phyloP scores from a whole-genome alignment of 1,140 invertebrate genomes.

The Protaetia brevitarsis region DNA sequence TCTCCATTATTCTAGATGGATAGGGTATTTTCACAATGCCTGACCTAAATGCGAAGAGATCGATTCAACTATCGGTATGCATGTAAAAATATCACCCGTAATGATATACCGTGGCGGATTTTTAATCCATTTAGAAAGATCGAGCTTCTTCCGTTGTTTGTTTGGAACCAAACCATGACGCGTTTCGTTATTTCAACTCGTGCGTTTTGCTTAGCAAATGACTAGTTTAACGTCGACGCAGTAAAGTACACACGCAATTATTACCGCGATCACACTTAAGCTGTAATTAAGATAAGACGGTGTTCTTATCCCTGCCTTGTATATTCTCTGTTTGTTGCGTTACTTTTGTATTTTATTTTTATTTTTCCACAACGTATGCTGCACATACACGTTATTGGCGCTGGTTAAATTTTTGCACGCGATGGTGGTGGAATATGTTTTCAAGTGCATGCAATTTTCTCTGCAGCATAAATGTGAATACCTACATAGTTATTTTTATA shows the following conservation, averaged over 20 bases:
- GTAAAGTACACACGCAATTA: slow-evolving; percentile 16
- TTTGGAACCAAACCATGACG: slow-evolving; percentile 24
- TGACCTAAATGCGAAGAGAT: too few species aligned
- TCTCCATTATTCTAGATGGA: too few species aligned
- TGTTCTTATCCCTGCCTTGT: not conserved
- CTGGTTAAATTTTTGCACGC: slow-evolving; percentile 6
- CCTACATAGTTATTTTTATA: not conserved
- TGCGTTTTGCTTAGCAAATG: not conserved
- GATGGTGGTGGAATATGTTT: not conserved
- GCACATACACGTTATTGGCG: not conserved
- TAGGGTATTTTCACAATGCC: too few species aligned
- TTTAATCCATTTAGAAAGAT: slow-evolving; percentile 21
- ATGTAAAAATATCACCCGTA: slow-evolving; percentile 20
- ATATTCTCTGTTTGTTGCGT: not conserved
- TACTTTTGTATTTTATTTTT: not conserved
- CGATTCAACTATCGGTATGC: slow-evolving; percentile 10
- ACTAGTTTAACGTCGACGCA: slow-evolving; percentile 1
- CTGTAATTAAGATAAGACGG: slow-evolving; percentile 4
- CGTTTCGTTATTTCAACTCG: slow-evolving; percentile 9
- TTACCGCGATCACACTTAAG: slow-evolving; percentile 5
- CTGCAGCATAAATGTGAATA: not conserved
- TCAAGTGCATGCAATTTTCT: slow-evolving; percentile 10
- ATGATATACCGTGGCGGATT: slow-evolving; percentile 21
- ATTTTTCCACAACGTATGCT: not conserved
- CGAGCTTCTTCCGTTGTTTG: slow-evolving; percentile 26